Conservation (phyloP, 2,888 invertebrate species). For the Eristalis tenax region DNA sequence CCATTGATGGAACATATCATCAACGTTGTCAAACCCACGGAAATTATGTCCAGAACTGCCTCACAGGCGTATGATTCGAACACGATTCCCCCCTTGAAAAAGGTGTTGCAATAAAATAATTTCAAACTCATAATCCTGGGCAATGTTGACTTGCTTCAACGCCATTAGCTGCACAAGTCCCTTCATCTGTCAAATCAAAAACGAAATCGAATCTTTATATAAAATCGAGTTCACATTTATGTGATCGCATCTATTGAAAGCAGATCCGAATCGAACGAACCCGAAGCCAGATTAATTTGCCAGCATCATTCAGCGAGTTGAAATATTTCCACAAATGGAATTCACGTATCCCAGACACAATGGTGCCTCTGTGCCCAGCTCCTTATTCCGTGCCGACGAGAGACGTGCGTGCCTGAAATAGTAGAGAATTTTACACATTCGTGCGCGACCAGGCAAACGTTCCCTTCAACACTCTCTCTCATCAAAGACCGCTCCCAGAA, state of each 20-base stretch:
- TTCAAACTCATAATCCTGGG: neutral
- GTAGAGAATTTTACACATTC: constrained; percentile 58
- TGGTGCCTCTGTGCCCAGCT: constrained; percentile 33
- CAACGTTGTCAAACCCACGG: no score
- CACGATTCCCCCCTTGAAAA: neutral
- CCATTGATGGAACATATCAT: no score
- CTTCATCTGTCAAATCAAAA: constrained; percentile 21
- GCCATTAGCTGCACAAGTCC: neutral
- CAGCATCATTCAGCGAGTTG: constrained; percentile 40
- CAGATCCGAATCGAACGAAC: constrained; percentile 50
- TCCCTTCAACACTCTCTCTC: neutral
- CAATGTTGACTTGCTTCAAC: neutral
- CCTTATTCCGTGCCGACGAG: constrained; percentile 51
- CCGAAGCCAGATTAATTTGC: constrained; percentile 65
- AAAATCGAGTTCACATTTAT: constrained; percentile 13
- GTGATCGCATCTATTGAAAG: constrained; percentile 47
- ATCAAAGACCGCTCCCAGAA: neutral
- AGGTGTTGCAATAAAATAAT: neutral
- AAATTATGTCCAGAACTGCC: neutral
- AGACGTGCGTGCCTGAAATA: constrained; percentile 58
- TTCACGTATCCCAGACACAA: constrained; percentile 36
- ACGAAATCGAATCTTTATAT: constrained; percentile 37
- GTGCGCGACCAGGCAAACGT: constrained; percentile 38
- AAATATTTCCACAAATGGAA: constrained; percentile 43
- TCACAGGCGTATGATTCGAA: neutral